Percentiles rank a stretch among this genome's conserved stretches.
Evolutionary conservation across 2,797 vertebrate genomes (phyloP).

Genomic region (Danio tinwini): DNA sequence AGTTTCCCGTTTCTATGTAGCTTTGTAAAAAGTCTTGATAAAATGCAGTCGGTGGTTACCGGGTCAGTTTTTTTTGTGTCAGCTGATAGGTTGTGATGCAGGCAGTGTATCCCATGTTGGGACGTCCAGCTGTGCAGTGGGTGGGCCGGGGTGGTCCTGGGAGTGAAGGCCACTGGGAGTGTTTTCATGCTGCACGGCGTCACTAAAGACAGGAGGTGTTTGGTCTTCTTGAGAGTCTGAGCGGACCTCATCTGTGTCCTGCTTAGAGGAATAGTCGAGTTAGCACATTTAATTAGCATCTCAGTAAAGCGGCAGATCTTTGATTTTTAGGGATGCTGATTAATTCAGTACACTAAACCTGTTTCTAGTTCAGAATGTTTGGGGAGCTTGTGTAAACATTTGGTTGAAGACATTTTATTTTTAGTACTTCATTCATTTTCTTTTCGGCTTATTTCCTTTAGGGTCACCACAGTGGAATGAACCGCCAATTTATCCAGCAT

Average conservation of each 20-base stretch:
- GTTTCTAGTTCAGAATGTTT: no score
- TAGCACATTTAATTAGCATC: neutral
- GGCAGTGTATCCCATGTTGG: constrained; percentile 21
- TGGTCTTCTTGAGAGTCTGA: neutral
- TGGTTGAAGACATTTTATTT: neutral
- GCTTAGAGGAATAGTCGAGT: neutral
- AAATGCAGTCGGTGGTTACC: neutral
- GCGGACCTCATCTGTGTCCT: constrained; percentile 49
- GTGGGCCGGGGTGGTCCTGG: constrained; percentile 13
- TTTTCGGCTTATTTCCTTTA: no score
- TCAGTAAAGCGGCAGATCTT: neutral
- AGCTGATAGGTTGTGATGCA: neutral
- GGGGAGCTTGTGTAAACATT: neutral
- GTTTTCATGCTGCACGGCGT: neutral
- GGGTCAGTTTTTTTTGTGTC: constrained; percentile 17
- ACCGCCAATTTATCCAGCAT: no score
- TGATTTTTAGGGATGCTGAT: neutral
- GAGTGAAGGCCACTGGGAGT: neutral
- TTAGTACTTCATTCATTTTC: no score
- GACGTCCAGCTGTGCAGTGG: neutral
- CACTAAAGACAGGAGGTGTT: neutral
- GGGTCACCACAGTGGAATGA: no score
- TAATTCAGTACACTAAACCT: neutral
- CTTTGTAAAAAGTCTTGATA: neutral
- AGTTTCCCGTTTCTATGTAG: neutral